phyloP scores from a whole-genome alignment of 2,888 invertebrate species.

The Mesochorus sp. region DNA sequence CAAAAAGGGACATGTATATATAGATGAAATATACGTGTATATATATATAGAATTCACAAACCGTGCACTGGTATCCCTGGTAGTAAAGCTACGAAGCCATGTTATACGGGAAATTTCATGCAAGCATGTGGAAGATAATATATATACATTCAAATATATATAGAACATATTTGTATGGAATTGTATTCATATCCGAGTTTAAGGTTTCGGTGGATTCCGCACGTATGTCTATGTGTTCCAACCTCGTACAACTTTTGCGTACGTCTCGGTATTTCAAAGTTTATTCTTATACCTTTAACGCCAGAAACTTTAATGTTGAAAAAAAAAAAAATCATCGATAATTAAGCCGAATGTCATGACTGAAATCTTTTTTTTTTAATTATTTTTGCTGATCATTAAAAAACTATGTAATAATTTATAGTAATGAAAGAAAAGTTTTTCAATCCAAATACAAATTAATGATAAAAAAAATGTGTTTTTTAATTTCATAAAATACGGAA shows the following conservation, averaged over 20 bases:
- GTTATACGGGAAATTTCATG: conserved; percentile 48
- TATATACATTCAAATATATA: background rate
- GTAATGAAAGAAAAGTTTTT: too few species aligned
- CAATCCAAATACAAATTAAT: too few species aligned
- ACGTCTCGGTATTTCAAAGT: background rate
- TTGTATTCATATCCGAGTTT: conserved; percentile 29
- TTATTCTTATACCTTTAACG: too few species aligned
- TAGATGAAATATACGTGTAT: background rate
- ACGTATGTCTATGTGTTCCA: background rate
- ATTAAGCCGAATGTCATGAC: too few species aligned
- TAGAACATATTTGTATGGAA: background rate
- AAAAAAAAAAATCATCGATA: too few species aligned
- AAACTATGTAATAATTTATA: too few species aligned
- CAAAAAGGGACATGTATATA: background rate
- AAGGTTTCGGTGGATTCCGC: conserved; percentile 14
- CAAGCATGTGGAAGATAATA: conserved; percentile 18
- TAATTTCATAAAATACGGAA: too few species aligned
- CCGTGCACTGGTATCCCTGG: conserved; percentile 15
- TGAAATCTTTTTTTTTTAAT: too few species aligned
- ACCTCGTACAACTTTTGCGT: background rate
- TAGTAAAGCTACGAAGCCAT: conserved; percentile 38
- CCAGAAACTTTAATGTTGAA: background rate
- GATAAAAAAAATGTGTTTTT: too few species aligned
- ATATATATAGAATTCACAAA: conserved; percentile 25
- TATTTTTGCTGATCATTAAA: too few species aligned